Evolutionary conservation across 37 sponge, comb jelly and placozoan genomes (phyloP), one percentile per base, ranked within the genome.

Genomic region (Spongia lamella): DNA sequence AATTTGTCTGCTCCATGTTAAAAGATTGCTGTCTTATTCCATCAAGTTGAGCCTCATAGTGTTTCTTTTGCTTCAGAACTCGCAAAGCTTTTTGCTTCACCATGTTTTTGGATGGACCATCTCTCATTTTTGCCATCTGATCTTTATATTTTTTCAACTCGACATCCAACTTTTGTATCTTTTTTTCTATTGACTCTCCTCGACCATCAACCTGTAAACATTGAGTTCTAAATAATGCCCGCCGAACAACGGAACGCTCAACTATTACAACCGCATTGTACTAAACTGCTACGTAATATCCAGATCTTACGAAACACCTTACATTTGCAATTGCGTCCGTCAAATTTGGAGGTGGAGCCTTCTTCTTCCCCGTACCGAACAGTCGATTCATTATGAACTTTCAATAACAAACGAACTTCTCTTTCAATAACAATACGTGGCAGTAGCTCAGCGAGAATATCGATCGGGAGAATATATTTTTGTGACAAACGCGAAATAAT

Each of bases 1-100:
- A 98, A 82, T 98, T 98, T 38, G 96, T 85, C 67, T 98, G 99
- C 56, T 98, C 99, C 96, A 98, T 95, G 76, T 98, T 98, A 83
- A 98, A 98, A 32, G 96, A 93, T 71, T 98, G 99, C 55, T 92
- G 87, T 55, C 89, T 59, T 0, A 98, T 51, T 15, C 92, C 92
- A 53, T 95, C 96, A 60, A 89, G 64, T 58, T 98, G 99, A 16
- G 66, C 34, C 66, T 98, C 99, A 64, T 98, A 98, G 77, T 79
- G 72, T 52, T 79, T 95, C 89, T 98, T 98, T 84, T 98, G 99
- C 61, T 98, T 98, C 29, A 98, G 80, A 7, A 96, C 92, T 49
- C 92, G 34, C 79, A 98, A 25, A 7, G 99, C 99, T 36, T 90
- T 72, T 67, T 98, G 99, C 39, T 98, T 98, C 29, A 98, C 94